Evolutionary conservation across 1,140 invertebrate genomes (phyloP).

Genomic region (Mylabris phalerata): DNA sequence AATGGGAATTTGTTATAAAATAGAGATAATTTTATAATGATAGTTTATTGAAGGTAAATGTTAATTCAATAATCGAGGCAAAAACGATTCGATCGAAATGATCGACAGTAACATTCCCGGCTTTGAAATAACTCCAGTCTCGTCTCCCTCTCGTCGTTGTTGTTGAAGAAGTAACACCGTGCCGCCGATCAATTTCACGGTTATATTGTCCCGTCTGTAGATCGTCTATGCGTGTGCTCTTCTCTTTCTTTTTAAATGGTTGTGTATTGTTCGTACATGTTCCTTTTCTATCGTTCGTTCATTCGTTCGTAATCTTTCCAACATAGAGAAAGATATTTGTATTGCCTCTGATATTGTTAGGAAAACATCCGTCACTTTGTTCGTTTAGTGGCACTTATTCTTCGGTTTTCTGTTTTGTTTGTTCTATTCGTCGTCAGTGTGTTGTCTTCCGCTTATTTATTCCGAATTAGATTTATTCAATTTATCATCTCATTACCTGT

Average conservation of each 20-base stretch:
- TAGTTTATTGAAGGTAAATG: no score
- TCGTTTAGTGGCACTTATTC: conserved; percentile 40
- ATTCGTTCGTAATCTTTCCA: no score
- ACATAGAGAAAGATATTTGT: no score
- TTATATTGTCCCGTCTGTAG: conserved; percentile 33
- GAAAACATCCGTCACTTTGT: conserved; percentile 37
- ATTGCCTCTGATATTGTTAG: no score
- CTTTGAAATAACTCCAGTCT: conserved; percentile 31
- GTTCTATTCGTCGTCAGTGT: conserved; percentile 12
- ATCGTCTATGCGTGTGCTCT: not conserved
- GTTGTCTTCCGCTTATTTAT: conserved; percentile 37
- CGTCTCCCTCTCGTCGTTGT: not conserved
- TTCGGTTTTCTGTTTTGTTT: conserved; percentile 30
- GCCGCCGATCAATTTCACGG: conserved; percentile 39
- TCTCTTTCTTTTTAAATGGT: conserved; percentile 4
- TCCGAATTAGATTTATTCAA: conserved; percentile 39
- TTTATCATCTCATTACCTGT: conserved; percentile 41
- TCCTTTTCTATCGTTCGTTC: not conserved
- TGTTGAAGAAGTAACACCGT: conserved; percentile 22
- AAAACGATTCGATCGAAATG: conserved; percentile 7
- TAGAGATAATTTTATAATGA: no score
- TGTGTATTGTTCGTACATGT: conserved; percentile 19
- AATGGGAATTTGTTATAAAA: no score
- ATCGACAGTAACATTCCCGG: conserved; percentile 28
- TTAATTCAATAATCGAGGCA: no score